A percentile compares a stretch with the other conserved stretches of the same genome.
These are phyloP conservation scores for Hyla sarda DNA, from an alignment of 2,113 vertebrate genomes.

Conservation along the genomic window DNA sequence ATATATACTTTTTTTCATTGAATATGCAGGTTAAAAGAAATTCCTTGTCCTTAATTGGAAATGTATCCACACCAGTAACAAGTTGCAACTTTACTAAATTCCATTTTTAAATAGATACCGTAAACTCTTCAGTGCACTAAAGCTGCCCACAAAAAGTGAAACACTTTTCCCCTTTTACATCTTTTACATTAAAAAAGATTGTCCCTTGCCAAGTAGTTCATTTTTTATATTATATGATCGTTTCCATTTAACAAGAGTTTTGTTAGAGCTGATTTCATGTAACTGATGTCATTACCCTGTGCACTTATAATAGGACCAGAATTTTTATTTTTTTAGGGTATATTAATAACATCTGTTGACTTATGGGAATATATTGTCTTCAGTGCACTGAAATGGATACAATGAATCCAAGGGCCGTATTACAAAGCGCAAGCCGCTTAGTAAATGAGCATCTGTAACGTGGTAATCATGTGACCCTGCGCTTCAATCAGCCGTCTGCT, in stretches of 20 bases:
- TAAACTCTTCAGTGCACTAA: constrained; percentile 1
- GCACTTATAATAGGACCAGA: constrained; percentile 21
- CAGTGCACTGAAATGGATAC: background rate
- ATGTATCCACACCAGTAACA: background rate
- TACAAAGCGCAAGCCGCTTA: no score
- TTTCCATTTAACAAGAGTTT: constrained; percentile 31
- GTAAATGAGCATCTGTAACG: no score
- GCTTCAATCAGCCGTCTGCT: no score
- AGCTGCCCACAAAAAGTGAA: background rate
- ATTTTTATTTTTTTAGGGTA: background rate
- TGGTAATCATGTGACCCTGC: no score
- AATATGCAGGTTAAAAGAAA: background rate
- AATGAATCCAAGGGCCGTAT: no score
- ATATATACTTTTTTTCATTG: background rate
- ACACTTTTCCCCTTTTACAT: background rate
- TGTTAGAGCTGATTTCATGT: background rate
- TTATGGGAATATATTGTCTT: constrained; percentile 6
- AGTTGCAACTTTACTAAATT: background rate
- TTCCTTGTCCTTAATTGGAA: background rate
- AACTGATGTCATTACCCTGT: constrained; percentile 38
- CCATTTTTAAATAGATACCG: background rate
- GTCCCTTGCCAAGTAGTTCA: constrained; percentile 27
- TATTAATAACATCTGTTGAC: constrained; percentile 38
- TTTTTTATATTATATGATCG: constrained; percentile 21
- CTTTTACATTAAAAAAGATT: background rate